Percentiles rank a stretch among this genome's conserved stretches.
phyloP scores from a whole-genome alignment of 1,140 invertebrate genomes.

The Bombus soroeensis region DNA sequence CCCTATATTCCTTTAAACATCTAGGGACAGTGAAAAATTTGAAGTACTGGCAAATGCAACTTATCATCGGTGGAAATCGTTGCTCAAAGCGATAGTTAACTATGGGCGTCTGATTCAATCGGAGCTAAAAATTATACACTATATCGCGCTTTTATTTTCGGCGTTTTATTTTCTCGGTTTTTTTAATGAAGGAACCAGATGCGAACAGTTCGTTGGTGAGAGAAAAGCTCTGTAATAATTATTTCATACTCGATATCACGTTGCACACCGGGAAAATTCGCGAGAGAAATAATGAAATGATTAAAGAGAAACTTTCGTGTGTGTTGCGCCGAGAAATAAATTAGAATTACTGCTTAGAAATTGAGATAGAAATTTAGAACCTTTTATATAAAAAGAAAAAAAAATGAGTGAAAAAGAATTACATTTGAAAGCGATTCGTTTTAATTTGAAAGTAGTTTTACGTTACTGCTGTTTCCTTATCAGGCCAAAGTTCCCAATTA shows the following conservation, averaged over 20 bases:
- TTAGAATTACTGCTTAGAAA: not conserved
- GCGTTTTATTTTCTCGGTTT: not conserved
- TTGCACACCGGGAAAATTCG: not conserved
- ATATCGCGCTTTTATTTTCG: not conserved
- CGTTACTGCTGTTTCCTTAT: not conserved
- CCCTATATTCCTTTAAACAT: not conserved
- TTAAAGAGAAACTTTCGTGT: not conserved
- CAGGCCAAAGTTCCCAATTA: not conserved
- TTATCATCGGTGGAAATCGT: not conserved
- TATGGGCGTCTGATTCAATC: not conserved
- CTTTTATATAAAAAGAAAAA: not conserved
- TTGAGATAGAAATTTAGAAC: not conserved
- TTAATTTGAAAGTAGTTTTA: too few species aligned
- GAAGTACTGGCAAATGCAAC: not conserved
- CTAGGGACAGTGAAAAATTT: not conserved
- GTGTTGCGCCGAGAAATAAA: not conserved
- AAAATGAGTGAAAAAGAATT: not conserved
- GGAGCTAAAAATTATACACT: not conserved
- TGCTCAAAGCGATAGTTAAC: not conserved
- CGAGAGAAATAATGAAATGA: not conserved
- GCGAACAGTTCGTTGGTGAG: not conserved
- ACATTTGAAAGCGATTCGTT: not conserved
- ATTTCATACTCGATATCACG: conserved; percentile 1
- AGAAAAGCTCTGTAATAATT: not conserved
- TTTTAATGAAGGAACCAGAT: not conserved